A percentile compares a stretch with the other conserved stretches of the same genome.
These are phyloP conservation scores for Sinella curviseta DNA, from an alignment of 1,140 invertebrate genomes.

Conservation along the genomic window DNA sequence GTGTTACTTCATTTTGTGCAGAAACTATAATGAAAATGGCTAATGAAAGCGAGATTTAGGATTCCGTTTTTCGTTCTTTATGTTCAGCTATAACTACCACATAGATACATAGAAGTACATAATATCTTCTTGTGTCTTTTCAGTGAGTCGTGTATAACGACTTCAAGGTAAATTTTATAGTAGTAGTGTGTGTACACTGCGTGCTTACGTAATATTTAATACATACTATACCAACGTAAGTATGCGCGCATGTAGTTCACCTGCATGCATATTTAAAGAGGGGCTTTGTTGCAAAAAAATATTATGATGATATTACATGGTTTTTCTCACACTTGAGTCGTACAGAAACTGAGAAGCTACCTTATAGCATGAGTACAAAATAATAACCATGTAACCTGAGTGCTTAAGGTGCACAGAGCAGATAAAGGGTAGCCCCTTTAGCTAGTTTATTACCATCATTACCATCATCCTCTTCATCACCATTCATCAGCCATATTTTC, in stretches of 20 bases:
- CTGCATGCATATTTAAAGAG: background rate
- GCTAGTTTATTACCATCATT: too few relatives aligned
- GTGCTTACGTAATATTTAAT: too few relatives aligned
- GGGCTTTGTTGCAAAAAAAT: background rate
- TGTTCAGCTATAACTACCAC: too few relatives aligned
- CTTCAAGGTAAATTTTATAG: background rate
- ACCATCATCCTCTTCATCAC: background rate
- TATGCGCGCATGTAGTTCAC: background rate
- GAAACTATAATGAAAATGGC: too few relatives aligned
- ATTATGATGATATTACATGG: too few relatives aligned
- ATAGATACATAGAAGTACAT: too few relatives aligned
- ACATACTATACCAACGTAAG: background rate
- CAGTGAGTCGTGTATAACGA: background rate
- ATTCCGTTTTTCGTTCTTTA: too few relatives aligned
- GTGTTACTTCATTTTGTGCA: too few relatives aligned
- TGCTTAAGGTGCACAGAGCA: background rate
- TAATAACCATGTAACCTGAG: background rate
- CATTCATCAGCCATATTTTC: background rate
- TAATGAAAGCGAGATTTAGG: too few relatives aligned
- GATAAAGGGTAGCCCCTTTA: too few relatives aligned
- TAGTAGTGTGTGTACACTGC: background rate
- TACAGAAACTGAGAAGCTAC: background rate
- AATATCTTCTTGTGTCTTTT: too few relatives aligned
- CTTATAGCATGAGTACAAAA: background rate
- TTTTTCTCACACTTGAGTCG: conserved; percentile 3